Percentiles rank a stretch among this genome's conserved stretches.
These are phyloP conservation scores for Crypturellus undulatus DNA, from an alignment of 2,113 vertebrate genomes.

Conservation along the genomic window DNA sequence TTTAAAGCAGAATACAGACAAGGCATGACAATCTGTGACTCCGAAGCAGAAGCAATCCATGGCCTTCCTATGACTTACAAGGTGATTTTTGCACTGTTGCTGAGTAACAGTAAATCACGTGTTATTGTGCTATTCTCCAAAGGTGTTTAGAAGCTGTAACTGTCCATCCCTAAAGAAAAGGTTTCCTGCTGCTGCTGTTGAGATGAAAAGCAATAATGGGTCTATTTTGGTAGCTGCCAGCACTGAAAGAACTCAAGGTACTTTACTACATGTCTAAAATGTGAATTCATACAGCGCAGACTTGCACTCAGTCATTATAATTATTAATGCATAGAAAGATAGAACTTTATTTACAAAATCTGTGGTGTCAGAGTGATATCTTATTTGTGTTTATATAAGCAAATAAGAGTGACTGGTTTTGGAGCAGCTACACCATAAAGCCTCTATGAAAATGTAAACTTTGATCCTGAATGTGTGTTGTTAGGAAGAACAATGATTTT, in stretches of 20 bases:
- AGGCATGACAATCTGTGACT: background rate
- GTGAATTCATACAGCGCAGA: background rate
- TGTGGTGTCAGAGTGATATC: background rate
- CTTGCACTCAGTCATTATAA: background rate
- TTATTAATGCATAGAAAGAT: background rate
- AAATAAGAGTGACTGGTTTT: background rate
- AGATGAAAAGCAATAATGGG: background rate
- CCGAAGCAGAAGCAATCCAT: background rate
- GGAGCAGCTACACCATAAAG: background rate
- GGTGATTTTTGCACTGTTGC: background rate
- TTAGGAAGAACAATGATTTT: background rate
- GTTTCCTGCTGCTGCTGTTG: background rate
- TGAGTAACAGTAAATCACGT: background rate
- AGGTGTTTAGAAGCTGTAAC: background rate
- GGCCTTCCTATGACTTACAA: background rate
- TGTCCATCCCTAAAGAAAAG: background rate
- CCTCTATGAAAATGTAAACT: background rate
- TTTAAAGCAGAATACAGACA: background rate
- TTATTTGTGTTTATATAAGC: background rate
- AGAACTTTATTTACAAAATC: background rate
- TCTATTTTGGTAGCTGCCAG: background rate
- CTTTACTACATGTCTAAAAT: background rate
- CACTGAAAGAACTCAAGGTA: background rate
- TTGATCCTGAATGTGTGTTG: background rate
- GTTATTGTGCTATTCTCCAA: background rate